phyloP scores from a whole-genome alignment of 2,113 vertebrate genomes.

The Salvelinus alpinus region DNA sequence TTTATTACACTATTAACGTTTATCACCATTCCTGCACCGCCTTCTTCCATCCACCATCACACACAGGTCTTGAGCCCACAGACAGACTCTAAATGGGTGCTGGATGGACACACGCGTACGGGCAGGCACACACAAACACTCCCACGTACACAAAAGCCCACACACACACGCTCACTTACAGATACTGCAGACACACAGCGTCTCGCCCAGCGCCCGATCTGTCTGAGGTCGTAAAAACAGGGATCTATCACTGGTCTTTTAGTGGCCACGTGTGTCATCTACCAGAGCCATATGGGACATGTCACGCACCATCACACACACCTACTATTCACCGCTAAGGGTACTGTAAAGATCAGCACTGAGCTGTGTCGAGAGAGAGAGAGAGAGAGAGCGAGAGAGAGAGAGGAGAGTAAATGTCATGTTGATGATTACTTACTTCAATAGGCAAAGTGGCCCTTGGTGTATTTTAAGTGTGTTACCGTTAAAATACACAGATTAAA shows the following conservation, averaged over 20 bases:
- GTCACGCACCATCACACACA: background rate
- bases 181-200: background rate
- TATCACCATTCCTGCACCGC: slow-evolving; percentile 13
- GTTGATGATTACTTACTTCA: background rate
- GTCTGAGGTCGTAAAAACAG: slow-evolving; percentile 4
- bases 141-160: background rate
- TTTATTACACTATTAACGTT: slow-evolving; percentile 42
- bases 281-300: background rate
- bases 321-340: background rate
- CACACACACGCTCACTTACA: background rate
- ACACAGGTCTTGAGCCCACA: slow-evolving; percentile 1
- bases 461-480: too few species aligned
- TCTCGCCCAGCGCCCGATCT: background rate
- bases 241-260: background rate
- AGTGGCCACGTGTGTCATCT: background rate
- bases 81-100: background rate
- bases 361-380: background rate
- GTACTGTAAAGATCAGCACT: too few species aligned
- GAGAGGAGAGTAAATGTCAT: background rate
- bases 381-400: too few species aligned
- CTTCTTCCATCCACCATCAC: background rate
- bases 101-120: background rate
- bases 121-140: background rate
- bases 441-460: too few species aligned
- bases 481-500: too few species aligned